Evolutionary conservation across 2,888 invertebrate species (phyloP).

Genomic region (Cryptocephalus moraei): DNA sequence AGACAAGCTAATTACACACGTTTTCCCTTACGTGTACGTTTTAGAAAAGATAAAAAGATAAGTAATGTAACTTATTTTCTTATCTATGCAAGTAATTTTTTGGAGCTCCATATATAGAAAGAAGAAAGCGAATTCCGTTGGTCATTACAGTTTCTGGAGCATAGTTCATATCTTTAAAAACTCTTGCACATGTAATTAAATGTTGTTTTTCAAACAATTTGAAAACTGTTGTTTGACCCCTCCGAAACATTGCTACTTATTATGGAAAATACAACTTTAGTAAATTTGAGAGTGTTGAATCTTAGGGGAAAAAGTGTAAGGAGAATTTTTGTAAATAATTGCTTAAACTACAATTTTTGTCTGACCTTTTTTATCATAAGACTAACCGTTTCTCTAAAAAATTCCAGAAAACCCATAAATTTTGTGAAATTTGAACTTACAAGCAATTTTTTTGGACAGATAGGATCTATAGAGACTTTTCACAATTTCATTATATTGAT

Average conservation of each 20-base stretch:
- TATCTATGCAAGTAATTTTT: neutral
- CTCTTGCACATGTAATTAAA: too few species aligned
- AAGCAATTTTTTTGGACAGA: neutral
- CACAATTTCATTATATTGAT: slow-evolving; percentile 1
- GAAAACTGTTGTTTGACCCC: too few species aligned
- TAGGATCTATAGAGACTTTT: too few species aligned
- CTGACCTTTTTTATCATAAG: neutral
- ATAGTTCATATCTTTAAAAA: too few species aligned
- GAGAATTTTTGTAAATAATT: neutral
- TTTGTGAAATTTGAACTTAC: neutral
- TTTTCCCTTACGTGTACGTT: neutral
- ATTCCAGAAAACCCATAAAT: neutral
- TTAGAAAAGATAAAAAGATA: too few species aligned
- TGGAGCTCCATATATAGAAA: neutral
- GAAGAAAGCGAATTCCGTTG: neutral
- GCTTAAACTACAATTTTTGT: neutral
- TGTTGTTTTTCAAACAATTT: too few species aligned
- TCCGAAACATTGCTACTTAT: too few species aligned
- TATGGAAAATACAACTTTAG: too few species aligned
- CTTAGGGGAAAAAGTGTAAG: too few species aligned
- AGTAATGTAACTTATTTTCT: neutral
- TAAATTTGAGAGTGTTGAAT: too few species aligned
- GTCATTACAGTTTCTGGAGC: neutral
- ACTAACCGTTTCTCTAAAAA: neutral
- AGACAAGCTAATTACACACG: neutral